A percentile compares a stretch with the other conserved stretches of the same genome.
Conservation (phyloP, 2,888 invertebrate genomes). For the Metellina segmentata region DNA sequence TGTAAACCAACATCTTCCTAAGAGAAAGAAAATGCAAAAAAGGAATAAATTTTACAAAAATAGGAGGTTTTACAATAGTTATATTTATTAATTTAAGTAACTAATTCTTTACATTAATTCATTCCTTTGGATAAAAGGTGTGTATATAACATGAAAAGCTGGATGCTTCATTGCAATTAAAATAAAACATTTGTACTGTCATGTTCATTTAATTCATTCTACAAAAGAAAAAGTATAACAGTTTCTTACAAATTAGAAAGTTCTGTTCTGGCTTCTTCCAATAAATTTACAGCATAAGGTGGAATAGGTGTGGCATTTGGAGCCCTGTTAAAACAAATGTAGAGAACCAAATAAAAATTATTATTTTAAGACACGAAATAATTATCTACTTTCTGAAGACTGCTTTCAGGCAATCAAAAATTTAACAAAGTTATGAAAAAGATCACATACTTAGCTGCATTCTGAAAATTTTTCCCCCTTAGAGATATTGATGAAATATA, state of each 20-base stretch:
- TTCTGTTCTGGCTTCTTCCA: constrained; percentile 77
- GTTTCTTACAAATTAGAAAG: constrained; percentile 72
- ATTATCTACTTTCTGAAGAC: background rate
- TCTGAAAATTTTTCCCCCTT: constrained; percentile 51
- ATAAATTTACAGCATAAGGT: constrained; percentile 72
- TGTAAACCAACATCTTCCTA: constrained; percentile 66
- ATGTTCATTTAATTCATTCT: background rate
- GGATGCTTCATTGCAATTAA: background rate
- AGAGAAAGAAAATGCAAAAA: background rate
- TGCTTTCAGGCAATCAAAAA: background rate
- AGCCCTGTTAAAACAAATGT: constrained; percentile 38
- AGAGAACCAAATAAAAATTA: background rate
- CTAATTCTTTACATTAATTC: background rate
- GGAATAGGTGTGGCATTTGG: constrained; percentile 50
- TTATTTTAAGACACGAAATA: background rate
- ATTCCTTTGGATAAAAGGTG: background rate
- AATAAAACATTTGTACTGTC: background rate
- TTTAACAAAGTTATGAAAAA: background rate
- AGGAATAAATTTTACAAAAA: background rate
- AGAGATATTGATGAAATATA: constrained; percentile 59
- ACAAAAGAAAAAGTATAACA: background rate
- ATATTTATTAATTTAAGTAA: background rate
- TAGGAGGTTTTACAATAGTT: background rate
- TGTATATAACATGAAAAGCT: background rate
- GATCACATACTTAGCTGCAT: constrained; percentile 31